Percentiles rank a stretch among this genome's conserved stretches.
These are phyloP conservation scores for Nematolebias whitei DNA, from an alignment of 2,113 vertebrate genomes.

Conservation along the genomic window DNA sequence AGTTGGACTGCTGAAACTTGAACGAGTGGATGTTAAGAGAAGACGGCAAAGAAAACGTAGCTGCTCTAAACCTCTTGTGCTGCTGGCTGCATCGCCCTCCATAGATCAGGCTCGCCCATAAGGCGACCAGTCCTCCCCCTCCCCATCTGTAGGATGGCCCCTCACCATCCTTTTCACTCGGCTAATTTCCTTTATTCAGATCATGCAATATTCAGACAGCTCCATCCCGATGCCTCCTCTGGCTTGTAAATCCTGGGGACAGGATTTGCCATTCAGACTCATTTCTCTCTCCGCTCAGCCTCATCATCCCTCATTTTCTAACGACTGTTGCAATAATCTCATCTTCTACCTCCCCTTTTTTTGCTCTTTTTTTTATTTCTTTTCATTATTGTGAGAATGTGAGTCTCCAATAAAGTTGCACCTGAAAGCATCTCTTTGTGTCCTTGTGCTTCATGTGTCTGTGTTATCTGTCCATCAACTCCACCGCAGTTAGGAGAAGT, in stretches of 20 bases:
- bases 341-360: conserved; percentile 51
- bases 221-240: conserved; percentile 56
- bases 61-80: conserved; percentile 10
- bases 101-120: conserved; percentile 15
- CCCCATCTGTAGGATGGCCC: conserved; percentile 5
- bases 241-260: conserved; percentile 47
- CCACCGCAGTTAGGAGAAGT: conserved; percentile 61
- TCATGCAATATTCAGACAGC: conserved; percentile 52
- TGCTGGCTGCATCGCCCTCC: conserved; percentile 23
- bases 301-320: conserved; percentile 38
- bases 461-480: conserved; percentile 81
- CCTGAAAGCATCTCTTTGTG: conserved; percentile 84
- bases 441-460: conserved; percentile 85
- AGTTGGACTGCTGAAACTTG: conserved; percentile 40
- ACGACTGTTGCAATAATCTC: conserved; percentile 60
- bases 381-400: conserved; percentile 74
- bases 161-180: conserved; percentile 24
- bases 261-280: conserved; percentile 51
- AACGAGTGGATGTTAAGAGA: conserved; percentile 22
- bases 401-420: conserved; percentile 79
- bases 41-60: conserved; percentile 15
- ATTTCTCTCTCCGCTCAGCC: conserved; percentile 11
- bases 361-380: conserved; percentile 39
- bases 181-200: conserved; percentile 34
- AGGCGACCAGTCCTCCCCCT: conserved; percentile 21